Evolutionary conservation across 2,113 vertebrate genomes (phyloP).

Genomic region (Sander vitreus): DNA sequence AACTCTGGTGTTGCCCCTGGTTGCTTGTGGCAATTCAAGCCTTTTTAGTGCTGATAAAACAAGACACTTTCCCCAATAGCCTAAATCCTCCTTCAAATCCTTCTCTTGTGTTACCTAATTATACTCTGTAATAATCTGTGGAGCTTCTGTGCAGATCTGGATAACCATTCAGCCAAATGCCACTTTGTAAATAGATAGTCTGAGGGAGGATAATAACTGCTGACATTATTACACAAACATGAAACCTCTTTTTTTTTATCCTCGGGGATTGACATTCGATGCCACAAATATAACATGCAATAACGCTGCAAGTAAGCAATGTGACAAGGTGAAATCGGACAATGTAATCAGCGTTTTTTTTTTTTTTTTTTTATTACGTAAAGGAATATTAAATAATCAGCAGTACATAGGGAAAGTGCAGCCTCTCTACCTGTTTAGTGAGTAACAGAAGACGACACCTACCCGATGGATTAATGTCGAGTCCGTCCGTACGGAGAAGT

Average conservation of each 20-base stretch:
- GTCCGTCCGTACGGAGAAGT: slow-evolving; percentile 66
- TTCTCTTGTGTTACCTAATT: slow-evolving; percentile 43
- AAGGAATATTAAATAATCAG: not conserved
- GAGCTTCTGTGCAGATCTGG: slow-evolving; percentile 39
- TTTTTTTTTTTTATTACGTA: not conserved
- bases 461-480: slow-evolving; percentile 56
- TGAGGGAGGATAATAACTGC: slow-evolving; percentile 20
- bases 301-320: slow-evolving; percentile 9
- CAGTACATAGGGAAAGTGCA: slow-evolving; percentile 36
- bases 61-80: slow-evolving; percentile 51
- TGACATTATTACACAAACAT: slow-evolving; percentile 33
- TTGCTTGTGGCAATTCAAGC: slow-evolving; percentile 36
- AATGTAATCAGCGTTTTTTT: not conserved
- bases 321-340: not conserved
- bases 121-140: slow-evolving; percentile 1
- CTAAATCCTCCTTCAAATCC: slow-evolving; percentile 26
- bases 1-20: slow-evolving; percentile 43
- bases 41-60: slow-evolving; percentile 45
- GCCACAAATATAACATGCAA: not conserved
- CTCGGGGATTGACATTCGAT: not conserved
- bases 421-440: slow-evolving; percentile 7
- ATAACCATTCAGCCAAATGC: slow-evolving; percentile 44
- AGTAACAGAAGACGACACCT: slow-evolving; percentile 58
- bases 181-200: slow-evolving; percentile 50
- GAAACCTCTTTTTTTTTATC: not conserved